Base-by-base conservation (phyloP, 2,113 vertebrate genomes). In the Promerops cafer region DNA sequence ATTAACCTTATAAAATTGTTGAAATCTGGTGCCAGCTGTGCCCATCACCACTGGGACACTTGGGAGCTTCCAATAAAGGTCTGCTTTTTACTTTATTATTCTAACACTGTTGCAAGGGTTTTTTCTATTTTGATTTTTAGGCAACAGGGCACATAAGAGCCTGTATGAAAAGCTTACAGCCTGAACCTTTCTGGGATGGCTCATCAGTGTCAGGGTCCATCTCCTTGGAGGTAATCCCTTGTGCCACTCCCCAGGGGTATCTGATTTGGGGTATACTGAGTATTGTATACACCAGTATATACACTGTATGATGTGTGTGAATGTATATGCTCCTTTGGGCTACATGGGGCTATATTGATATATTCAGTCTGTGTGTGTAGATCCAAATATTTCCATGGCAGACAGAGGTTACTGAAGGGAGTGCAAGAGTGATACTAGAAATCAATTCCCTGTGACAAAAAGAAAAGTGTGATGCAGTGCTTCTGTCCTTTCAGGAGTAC, bases 1-100 rank as follows among this genome's bases (percentile, higher is more conserved):
- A 35, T 76, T 57, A 42, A 42, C 13, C 31, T 42, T 37, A 11
- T 26, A 31, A 26, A 68, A 86, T 31, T 50, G 31, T 59, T 31
- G 16, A 18, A 57, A 50, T 22, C 21, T 1, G 0, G 21, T 76
- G 7, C 31, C 1, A 1, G 2, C 4, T 26, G 13, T 50, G 37
- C 16, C 31, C 21, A 42, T 59, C 61, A 15, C 21, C 61, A 66
- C 6, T 50, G 30, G 52, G 44, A 35, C 16, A 26, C 26, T 6
- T 85, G 26, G 35, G 35, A 37, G 31, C 9, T 59, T 50, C 31
- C 37, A 76, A 6, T 27, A 76, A 42, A 50, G 17, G 4, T 37
- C 37, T 50, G 3, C 6, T 31, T 76, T 52, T 50, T 35, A 11
- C 26, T 76, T 50, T 27, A 27, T 35, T 42, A 18, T 50, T 76